Conservation (phyloP, 30 jellyfish, hydroid and myxozoan species). For the Turritopsis dohrnii region DNA sequence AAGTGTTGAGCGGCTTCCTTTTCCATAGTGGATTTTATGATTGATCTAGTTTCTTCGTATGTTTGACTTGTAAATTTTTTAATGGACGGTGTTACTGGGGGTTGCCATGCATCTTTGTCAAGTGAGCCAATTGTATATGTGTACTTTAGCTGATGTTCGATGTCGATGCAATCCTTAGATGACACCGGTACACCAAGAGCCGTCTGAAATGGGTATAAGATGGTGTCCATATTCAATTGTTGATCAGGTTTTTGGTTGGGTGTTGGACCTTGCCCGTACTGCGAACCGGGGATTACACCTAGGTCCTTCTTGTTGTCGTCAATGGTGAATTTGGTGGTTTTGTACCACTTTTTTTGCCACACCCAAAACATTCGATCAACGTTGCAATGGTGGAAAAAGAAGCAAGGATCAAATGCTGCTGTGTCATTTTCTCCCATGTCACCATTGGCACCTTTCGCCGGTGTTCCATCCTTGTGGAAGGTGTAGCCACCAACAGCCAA, state of each 20-base stretch:
- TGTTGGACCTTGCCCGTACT: conserved; percentile 49
- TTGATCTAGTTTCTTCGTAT: background rate
- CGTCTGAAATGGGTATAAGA: conserved; percentile 30
- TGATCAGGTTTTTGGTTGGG: conserved; percentile 20
- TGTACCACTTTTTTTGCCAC: conserved; percentile 23
- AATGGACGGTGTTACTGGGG: background rate
- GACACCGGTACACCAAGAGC: conserved; percentile 29
- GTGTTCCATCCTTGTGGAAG: background rate
- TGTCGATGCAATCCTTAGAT: conserved; percentile 28
- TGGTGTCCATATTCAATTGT: conserved; percentile 19
- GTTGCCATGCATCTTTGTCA: conserved; percentile 4
- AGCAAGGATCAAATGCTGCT: conserved; percentile 42
- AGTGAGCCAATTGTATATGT: conserved; percentile 29
- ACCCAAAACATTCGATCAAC: conserved; percentile 44
- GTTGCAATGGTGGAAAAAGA: conserved; percentile 38
- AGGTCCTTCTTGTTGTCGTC: background rate
- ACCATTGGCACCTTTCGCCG: conserved; percentile 33
- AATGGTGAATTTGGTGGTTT: background rate
- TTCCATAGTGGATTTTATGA: background rate
- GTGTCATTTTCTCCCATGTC: conserved; percentile 47
- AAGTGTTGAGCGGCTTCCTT: background rate
- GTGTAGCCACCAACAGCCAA: conserved; percentile 37
- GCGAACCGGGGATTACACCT: conserved; percentile 15
- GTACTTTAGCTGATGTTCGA: conserved; percentile 36
- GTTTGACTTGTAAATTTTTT: background rate